Base-by-base conservation (phyloP, 1,140 invertebrate genomes). In the Microplitis demolitor region DNA sequence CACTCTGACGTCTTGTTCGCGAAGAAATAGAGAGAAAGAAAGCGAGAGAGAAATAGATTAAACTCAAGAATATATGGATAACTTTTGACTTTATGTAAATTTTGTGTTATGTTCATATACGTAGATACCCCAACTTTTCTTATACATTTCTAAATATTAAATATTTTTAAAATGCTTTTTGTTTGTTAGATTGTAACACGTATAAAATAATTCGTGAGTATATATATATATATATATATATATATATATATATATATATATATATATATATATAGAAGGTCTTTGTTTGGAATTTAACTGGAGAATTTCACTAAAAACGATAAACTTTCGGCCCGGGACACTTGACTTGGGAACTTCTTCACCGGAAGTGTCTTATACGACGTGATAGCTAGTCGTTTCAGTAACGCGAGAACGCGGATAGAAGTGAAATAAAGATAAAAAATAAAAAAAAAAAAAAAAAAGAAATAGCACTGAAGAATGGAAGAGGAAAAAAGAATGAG, bases 321-420 rank as follows among this genome's bases (percentile, higher is more conserved):
- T 37, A 69, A 69, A 69, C 68, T 69, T 69, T 69, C 58, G 68
- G 56, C 68, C 68, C 68, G 68, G 68, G 68, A 69, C 68, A 37
- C 24, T 62, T 35, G 45, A 31, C 54, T 11, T 50, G 4, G 9
- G 45, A 69, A 69, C 37, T 62, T 61, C 56, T 69, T 35, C 37
- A 69, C 56, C 37, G 14, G 56, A 69, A 69, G 58, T 69, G 14
- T 56, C 68, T 60, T 69, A 61, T 64, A n/a, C 50, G 35, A 34
- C 45, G 58, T 64, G 60, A 61, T 71, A 61, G 33, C 69, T 45
- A 63, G 39, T 35, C 14, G 5, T 39, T 69, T 69, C 16, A 24
- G 6, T 31, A 11, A 58, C 31, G 66, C 58, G 68, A 69, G 39
- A 69, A 69, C 37, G 45, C 3, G 13, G 11, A 39, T 62, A 11